Evolutionary conservation across 2,888 invertebrate species (phyloP).

Genomic region (Dione vanillae): DNA sequence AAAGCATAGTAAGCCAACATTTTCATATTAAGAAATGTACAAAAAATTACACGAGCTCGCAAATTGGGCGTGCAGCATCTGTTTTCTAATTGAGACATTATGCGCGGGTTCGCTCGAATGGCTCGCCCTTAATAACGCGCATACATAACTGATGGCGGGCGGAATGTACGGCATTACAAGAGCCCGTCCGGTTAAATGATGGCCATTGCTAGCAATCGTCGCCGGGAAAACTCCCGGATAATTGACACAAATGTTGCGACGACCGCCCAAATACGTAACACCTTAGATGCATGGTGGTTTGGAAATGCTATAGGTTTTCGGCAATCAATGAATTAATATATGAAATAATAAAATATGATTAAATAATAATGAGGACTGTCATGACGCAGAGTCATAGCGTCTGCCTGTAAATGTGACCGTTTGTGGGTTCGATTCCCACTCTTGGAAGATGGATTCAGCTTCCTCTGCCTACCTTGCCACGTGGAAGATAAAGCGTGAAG

Average conservation of each 20-base stretch:
- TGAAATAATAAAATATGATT: no score
- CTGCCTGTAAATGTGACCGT: no score
- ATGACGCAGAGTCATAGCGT: no score
- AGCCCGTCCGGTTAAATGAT: conserved; percentile 68
- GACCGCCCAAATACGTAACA: conserved; percentile 59
- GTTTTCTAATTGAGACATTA: conserved; percentile 81
- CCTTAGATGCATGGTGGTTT: conserved; percentile 10
- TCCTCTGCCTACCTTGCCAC: no score
- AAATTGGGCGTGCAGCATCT: conserved; percentile 65
- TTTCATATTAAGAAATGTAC: conserved; percentile 18
- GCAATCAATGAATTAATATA: no score
- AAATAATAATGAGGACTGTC: no score
- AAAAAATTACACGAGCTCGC: conserved; percentile 67
- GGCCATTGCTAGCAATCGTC: conserved; percentile 73
- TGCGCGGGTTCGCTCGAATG: conserved; percentile 68
- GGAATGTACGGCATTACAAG: conserved; percentile 65
- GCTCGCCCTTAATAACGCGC: conserved; percentile 75
- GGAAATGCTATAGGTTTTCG: conserved; percentile 20
- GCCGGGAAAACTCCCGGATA: conserved; percentile 74
- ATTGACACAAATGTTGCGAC: conserved; percentile 75
- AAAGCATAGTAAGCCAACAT: background rate
- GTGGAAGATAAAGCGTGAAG: no score
- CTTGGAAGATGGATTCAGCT: no score
- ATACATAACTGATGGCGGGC: conserved; percentile 71
- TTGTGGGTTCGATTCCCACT: no score